Percentiles rank a stretch among this genome's conserved stretches.
phyloP scores from a whole-genome alignment of 2,113 vertebrate species.

The Climacteris rufus region DNA sequence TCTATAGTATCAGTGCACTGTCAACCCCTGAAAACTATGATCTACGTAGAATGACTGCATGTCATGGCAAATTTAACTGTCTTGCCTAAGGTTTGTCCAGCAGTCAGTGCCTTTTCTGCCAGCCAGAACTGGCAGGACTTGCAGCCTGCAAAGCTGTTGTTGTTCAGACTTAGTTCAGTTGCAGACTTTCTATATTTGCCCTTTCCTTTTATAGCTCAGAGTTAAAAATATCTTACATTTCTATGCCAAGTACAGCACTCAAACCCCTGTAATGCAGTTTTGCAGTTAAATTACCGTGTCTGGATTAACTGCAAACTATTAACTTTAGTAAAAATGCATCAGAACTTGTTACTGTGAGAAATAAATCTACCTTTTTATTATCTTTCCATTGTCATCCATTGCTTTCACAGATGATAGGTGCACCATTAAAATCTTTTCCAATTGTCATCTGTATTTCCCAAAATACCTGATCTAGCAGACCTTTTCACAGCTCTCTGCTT shows the following conservation, averaged over 20 bases:
- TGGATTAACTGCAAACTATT: background rate
- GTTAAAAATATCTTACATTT: constrained; percentile 49
- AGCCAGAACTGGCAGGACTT: background rate
- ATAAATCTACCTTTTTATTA: background rate
- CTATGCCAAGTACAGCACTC: background rate
- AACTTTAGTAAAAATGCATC: background rate
- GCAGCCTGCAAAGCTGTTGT: background rate
- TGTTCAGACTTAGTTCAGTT: constrained; percentile 9
- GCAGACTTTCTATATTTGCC: constrained; percentile 30
- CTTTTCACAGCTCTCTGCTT: background rate
- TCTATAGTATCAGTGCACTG: background rate
- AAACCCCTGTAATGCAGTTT: background rate
- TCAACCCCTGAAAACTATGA: background rate
- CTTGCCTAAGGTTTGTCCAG: background rate
- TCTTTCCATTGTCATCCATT: background rate
- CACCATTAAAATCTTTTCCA: background rate
- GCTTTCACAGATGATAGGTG: background rate
- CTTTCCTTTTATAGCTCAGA: constrained; percentile 39
- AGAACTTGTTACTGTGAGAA: background rate
- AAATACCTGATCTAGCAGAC: background rate
- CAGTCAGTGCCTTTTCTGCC: background rate
- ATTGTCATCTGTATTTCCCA: background rate
- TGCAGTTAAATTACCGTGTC: background rate
- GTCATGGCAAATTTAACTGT: background rate
- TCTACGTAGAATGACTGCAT: background rate